Conservation (phyloP, 2,113 vertebrate species). For the Onychostruthus taczanowskii region DNA sequence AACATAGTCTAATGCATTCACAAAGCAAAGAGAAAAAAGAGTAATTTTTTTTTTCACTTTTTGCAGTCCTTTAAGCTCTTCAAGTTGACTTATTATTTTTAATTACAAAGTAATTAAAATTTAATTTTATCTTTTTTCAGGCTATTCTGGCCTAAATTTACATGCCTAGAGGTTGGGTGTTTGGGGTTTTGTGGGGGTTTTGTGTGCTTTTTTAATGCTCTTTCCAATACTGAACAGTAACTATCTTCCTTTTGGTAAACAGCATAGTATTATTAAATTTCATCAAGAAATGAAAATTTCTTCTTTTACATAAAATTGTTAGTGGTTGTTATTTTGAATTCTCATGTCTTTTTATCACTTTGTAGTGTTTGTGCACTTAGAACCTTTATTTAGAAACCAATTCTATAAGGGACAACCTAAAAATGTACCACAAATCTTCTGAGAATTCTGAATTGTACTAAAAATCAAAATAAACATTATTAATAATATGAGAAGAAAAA, state of each 20-base stretch:
- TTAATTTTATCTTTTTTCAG: background rate
- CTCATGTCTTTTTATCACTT: background rate
- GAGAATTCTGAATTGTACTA: background rate
- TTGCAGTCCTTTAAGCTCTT: background rate
- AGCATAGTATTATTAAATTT: background rate
- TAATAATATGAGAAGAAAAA: background rate
- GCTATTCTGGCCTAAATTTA: background rate
- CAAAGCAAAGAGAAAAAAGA: background rate
- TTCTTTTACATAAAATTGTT: background rate
- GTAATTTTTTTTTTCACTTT: background rate
- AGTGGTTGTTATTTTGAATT: background rate
- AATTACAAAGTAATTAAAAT: background rate
- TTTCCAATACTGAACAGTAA: background rate
- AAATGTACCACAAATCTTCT: background rate
- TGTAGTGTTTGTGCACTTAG: background rate
- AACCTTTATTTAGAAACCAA: background rate
- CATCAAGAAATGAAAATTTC: background rate
- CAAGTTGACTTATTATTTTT: background rate
- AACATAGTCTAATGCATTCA: background rate
- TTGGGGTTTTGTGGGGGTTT: background rate
- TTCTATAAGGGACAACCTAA: background rate
- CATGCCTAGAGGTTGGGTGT: accelerated
- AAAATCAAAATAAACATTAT: background rate
- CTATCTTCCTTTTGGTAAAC: background rate
- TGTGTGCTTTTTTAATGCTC: accelerated